phyloP scores from a whole-genome alignment of 2,888 invertebrate species.

The Scelioninae gen. 1 region DNA sequence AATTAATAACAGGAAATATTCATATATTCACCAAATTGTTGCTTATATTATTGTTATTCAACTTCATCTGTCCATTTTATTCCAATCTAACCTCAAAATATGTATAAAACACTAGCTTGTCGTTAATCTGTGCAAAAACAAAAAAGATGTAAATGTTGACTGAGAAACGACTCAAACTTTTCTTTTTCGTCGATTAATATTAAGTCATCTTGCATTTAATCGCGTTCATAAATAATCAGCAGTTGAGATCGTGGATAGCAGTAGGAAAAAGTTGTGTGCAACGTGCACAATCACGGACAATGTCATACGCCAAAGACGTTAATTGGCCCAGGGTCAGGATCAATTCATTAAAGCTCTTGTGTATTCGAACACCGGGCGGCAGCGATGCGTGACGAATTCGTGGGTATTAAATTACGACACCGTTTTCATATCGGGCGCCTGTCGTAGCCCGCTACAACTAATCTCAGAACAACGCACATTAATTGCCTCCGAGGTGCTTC shows the following conservation, averaged over 20 bases:
- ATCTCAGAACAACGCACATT: slow-evolving; percentile 53
- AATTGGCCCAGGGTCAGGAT: slow-evolving; percentile 58
- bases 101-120: too few relatives aligned
- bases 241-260: slow-evolving; percentile 8
- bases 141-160: too few relatives aligned
- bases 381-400: slow-evolving; percentile 67
- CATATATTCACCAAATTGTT: too few relatives aligned
- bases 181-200: slow-evolving; percentile 21
- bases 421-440: slow-evolving; percentile 60
- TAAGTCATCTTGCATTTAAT: slow-evolving; percentile 25
- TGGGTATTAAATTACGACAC: slow-evolving; percentile 64
- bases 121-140: too few relatives aligned
- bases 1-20: too few relatives aligned
- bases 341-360: slow-evolving; percentile 46
- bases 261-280: slow-evolving; percentile 2
- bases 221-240: slow-evolving; percentile 31
- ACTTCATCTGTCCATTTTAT: too few relatives aligned
- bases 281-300: slow-evolving; percentile 29
- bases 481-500: slow-evolving; percentile 63
- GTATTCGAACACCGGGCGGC: slow-evolving; percentile 23
- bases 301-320: slow-evolving; percentile 56
- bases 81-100: too few relatives aligned
- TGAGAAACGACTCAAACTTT: too few relatives aligned
- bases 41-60: too few relatives aligned
- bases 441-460: slow-evolving; percentile 49